Evolutionary conservation across 2,113 vertebrate species (phyloP).

Genomic region (Trogon melanurus): DNA sequence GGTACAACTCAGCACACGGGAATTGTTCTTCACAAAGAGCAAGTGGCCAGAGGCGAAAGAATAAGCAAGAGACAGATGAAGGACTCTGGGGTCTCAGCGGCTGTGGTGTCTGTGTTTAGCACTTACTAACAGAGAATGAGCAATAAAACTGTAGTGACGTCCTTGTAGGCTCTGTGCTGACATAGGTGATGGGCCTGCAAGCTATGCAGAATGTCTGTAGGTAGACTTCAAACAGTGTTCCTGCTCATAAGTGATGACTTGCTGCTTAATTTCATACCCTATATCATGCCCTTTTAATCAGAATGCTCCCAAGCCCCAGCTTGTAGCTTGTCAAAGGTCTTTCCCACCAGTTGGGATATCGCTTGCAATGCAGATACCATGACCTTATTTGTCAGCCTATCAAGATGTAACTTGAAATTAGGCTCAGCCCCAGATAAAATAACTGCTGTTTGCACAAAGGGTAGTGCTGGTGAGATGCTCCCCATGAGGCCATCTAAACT

Average conservation of each 20-base stretch:
- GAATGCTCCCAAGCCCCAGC: not conserved
- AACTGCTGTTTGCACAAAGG: not conserved
- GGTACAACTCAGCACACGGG: not conserved
- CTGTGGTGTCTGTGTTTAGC: not conserved
- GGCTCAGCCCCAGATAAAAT: not conserved
- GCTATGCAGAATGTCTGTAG: not conserved
- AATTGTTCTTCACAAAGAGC: not conserved
- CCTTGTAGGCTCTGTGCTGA: not conserved
- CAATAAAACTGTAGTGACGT: not conserved
- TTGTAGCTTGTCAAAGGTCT: not conserved
- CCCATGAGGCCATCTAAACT: not conserved
- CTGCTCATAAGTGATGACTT: not conserved
- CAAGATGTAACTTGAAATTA: not conserved
- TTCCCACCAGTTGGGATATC: not conserved
- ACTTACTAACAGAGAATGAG: not conserved
- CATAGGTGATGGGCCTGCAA: not conserved
- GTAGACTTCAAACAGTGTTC: not conserved
- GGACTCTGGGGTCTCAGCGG: not conserved
- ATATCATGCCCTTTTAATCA: not conserved
- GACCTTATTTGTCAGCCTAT: constrained; percentile 6
- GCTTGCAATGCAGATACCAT: not conserved
- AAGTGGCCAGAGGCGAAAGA: not conserved
- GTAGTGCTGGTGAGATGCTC: not conserved
- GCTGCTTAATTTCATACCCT: not conserved
- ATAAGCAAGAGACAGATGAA: not conserved